Conservation (phyloP, 2,113 vertebrate genomes). For the Capra hircus region DNA sequence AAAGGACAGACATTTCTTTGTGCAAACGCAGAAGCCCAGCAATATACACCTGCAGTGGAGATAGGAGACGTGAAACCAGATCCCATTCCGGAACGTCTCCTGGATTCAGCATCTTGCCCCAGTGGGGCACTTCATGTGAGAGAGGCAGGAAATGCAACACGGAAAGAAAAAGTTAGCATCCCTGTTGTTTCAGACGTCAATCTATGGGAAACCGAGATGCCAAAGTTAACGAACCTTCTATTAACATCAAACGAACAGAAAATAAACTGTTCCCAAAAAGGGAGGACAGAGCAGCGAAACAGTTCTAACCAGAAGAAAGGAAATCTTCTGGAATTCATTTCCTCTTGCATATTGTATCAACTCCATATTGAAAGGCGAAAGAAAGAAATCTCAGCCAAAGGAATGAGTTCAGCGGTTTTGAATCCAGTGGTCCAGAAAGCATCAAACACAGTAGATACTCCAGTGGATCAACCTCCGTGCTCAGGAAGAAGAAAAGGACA, state of each 20-base stretch:
- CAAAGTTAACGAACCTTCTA: not conserved
- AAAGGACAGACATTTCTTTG: not conserved
- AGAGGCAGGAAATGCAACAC: not conserved
- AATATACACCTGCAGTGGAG: not conserved
- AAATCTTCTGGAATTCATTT: not conserved
- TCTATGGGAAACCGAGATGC: not conserved
- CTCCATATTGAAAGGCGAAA: not conserved
- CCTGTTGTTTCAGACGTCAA: not conserved
- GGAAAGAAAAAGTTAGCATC: not conserved
- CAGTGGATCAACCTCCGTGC: not conserved
- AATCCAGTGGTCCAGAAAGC: not conserved
- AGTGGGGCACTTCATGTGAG: not conserved
- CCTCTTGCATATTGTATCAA: not conserved
- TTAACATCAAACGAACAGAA: conserved; percentile 7
- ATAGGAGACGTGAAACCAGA: not conserved
- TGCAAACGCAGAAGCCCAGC: not conserved
- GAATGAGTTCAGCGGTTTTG: not conserved
- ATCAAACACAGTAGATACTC: not conserved
- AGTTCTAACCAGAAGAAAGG: not conserved
- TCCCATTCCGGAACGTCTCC: not conserved
- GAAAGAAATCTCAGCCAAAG: not conserved
- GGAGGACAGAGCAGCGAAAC: not conserved
- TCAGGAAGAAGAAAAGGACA: not conserved
- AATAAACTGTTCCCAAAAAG: not conserved
- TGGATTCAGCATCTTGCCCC: not conserved